Percentiles rank a stretch among this genome's conserved stretches.
phyloP scores from a whole-genome alignment of 2,113 vertebrate genomes.

The Hydropotes inermis region DNA sequence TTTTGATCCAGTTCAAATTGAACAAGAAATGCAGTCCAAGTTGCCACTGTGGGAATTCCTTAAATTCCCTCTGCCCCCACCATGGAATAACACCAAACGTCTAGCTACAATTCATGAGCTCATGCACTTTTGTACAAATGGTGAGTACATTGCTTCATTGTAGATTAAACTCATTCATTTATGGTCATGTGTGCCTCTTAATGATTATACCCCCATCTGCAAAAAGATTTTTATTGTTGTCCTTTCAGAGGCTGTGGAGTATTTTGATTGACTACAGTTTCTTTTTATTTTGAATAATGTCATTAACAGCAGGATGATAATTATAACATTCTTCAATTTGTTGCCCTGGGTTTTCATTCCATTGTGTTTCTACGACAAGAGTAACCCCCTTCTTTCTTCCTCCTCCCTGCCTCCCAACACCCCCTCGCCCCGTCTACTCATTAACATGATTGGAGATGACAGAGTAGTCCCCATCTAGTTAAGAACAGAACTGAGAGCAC shows the following conservation, averaged over 20 bases:
- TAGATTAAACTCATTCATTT: neutral
- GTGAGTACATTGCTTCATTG: conserved; percentile 75
- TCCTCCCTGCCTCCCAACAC: accelerated
- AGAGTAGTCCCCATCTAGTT: neutral
- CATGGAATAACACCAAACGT: conserved; percentile 72
- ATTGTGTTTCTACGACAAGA: neutral
- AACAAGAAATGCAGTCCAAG: conserved; percentile 86
- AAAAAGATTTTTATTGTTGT: neutral
- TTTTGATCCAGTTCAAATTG: conserved; percentile 84
- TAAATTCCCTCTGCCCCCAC: conserved; percentile 74
- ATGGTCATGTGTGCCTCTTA: neutral
- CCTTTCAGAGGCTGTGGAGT: neutral
- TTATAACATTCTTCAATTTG: neutral
- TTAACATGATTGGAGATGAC: neutral
- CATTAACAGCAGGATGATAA: neutral
- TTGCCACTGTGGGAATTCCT: conserved; percentile 81
- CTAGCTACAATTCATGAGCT: conserved; percentile 87
- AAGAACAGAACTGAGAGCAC: neutral
- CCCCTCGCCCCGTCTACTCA: neutral
- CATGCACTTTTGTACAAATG: conserved; percentile 87
- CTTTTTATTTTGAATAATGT: neutral
- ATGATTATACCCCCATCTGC: neutral
- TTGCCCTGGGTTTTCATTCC: neutral
- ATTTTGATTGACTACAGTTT: neutral
- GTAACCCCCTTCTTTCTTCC: neutral